A percentile compares a stretch with the other conserved stretches of the same genome.
phyloP scores from a whole-genome alignment of 2,797 vertebrate genomes.

The Danio choprae region DNA sequence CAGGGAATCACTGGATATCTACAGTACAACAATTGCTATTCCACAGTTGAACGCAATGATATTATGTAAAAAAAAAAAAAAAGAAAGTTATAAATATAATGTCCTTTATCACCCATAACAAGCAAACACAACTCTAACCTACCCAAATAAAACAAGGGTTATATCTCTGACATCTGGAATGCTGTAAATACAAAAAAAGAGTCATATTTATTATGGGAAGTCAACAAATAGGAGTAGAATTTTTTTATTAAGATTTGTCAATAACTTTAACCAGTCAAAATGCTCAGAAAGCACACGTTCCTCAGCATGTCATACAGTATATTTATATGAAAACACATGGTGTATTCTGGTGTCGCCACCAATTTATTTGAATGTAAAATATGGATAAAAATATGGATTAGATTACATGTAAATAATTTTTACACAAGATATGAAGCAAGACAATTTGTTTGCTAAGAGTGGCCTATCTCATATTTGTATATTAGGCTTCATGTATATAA shows the following conservation, averaged over 20 bases:
- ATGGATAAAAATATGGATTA: not conserved
- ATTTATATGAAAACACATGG: not conserved
- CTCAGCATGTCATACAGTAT: not conserved
- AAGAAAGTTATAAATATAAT: too few species aligned
- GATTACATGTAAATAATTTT: not conserved
- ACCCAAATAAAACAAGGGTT: not conserved
- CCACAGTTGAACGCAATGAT: not conserved
- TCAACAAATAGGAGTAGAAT: not conserved
- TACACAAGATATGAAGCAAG: not conserved
- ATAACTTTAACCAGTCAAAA: not conserved
- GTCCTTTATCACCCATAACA: not conserved
- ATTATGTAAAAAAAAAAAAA: not conserved
- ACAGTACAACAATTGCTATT: not conserved
- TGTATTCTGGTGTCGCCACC: not conserved
- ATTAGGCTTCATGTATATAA: not conserved
- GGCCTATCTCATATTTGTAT: not conserved
- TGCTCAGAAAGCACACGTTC: not conserved
- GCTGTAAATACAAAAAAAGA: not conserved
- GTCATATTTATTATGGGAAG: not conserved
- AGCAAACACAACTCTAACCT: not conserved
- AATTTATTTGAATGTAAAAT: not conserved
- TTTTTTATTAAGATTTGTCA: not conserved
- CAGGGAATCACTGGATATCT: too few species aligned
- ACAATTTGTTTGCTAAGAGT: not conserved
- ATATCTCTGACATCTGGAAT: not conserved